Evolutionary conservation across 2,888 invertebrate species (phyloP).

Genomic region (Chymomyza procnemis): DNA sequence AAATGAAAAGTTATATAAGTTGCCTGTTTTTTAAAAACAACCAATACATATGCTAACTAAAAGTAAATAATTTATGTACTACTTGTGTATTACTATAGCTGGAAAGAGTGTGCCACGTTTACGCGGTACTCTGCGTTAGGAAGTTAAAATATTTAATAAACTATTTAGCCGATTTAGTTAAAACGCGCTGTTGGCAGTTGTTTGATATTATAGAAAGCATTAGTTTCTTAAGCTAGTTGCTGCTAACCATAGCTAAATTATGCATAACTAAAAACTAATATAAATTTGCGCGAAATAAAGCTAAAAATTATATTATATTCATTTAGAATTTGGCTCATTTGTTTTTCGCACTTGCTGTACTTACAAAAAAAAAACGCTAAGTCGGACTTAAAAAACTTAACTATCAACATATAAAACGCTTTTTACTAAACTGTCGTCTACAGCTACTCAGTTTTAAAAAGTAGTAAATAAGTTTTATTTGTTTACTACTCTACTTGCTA

Average conservation of each 20-base stretch:
- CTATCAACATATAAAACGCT: too few species aligned
- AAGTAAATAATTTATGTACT: slow-evolving; percentile 34
- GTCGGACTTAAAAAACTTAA: too few species aligned
- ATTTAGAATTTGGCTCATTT: not conserved
- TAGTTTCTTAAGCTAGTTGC: slow-evolving; percentile 38
- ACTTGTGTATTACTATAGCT: slow-evolving; percentile 48
- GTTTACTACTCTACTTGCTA: too few species aligned
- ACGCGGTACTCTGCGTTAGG: slow-evolving; percentile 24
- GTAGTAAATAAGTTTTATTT: too few species aligned
- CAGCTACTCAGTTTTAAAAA: too few species aligned
- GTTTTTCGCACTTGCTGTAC: too few species aligned
- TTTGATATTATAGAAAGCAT: slow-evolving; percentile 62
- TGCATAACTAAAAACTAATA: not conserved
- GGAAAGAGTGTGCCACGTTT: slow-evolving; percentile 52
- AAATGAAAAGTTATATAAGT: slow-evolving; percentile 54
- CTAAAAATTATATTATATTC: not conserved
- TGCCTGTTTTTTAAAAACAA: slow-evolving; percentile 69
- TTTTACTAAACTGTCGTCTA: too few species aligned
- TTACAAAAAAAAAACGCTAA: too few species aligned
- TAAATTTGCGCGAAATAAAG: not conserved
- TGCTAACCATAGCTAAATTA: not conserved
- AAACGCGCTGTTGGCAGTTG: slow-evolving; percentile 57
- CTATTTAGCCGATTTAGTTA: slow-evolving; percentile 37
- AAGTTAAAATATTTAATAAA: slow-evolving; percentile 21
- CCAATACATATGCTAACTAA: slow-evolving; percentile 17